A percentile compares a stretch with the other conserved stretches of the same genome.
These are phyloP conservation scores for Xerus rutilus DNA, from an alignment of 2,797 vertebrate genomes.

Conservation along the genomic window DNA sequence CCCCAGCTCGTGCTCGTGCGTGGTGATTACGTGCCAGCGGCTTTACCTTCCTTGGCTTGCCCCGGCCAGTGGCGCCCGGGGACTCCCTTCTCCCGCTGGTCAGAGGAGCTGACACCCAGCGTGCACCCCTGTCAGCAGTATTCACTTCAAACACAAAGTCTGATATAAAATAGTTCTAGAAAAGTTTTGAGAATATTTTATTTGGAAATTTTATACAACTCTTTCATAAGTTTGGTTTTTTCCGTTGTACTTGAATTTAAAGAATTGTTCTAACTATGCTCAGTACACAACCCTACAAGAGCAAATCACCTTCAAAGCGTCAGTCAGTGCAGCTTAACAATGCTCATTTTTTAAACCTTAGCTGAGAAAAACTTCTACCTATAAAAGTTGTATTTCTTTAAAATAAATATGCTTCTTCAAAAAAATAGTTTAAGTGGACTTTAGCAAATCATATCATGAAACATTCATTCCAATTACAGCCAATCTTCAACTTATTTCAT, in stretches of 20 bases:
- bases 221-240: not conserved
- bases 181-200: not conserved
- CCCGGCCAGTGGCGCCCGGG: too few relatives aligned
- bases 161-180: not conserved
- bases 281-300: not conserved
- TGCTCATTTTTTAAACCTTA: not conserved
- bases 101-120: too few relatives aligned
- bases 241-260: not conserved
- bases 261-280: not conserved
- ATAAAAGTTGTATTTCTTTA: conserved; percentile 27
- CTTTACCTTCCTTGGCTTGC: too few relatives aligned
- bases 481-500: not conserved
- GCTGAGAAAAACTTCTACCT: not conserved
- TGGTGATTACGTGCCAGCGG: too few relatives aligned
- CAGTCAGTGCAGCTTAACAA: not conserved
- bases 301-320: not conserved
- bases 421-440: not conserved
- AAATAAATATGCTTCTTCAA: conserved; percentile 19
- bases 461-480: conserved; percentile 34
- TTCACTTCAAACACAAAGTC: not conserved
- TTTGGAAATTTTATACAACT: not conserved
- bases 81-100: too few relatives aligned
- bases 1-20: too few relatives aligned
- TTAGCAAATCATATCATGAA: conserved; percentile 45
- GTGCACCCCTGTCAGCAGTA: too few relatives aligned